Conservation (phyloP, 2,797 vertebrate species). For the Labroides dimidiatus region DNA sequence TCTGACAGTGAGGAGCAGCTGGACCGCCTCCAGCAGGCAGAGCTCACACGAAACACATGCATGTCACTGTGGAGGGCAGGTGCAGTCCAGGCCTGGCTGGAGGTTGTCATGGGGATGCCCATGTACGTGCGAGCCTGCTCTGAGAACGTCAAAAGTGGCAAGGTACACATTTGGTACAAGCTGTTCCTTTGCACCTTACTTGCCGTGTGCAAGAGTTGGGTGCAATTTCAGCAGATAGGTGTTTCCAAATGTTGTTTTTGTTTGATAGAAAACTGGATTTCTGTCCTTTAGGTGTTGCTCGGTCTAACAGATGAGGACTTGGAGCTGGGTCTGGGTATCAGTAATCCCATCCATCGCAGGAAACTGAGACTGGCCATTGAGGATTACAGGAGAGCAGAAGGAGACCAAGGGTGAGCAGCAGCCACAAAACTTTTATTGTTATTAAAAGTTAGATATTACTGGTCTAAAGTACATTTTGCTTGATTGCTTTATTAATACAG, state of each 20-base stretch:
- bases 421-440: background rate
- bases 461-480: no score
- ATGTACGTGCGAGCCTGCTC: slow-evolving; percentile 89
- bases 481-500: no score
- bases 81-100: slow-evolving; percentile 90
- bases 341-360: slow-evolving; percentile 87
- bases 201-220: background rate
- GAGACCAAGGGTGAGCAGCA: slow-evolving; percentile 82
- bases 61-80: slow-evolving; percentile 91
- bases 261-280: slow-evolving; percentile 22
- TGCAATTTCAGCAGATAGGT: background rate
- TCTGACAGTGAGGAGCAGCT: slow-evolving; percentile 89
- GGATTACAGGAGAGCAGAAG: slow-evolving; percentile 89
- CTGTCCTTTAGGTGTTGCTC: slow-evolving; percentile 84
- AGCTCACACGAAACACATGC: slow-evolving; percentile 85
- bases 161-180: slow-evolving; percentile 75
- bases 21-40: slow-evolving; percentile 89
- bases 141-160: slow-evolving; percentile 91
- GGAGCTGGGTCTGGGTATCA: slow-evolving; percentile 86
- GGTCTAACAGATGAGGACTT: slow-evolving; percentile 89
- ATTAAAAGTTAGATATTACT: no score
- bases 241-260: background rate
- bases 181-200: background rate
- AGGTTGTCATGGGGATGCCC: slow-evolving; percentile 93
- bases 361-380: slow-evolving; percentile 91